phyloP scores from a whole-genome alignment of 2,888 invertebrate species.

The Odontocolon sp. region DNA sequence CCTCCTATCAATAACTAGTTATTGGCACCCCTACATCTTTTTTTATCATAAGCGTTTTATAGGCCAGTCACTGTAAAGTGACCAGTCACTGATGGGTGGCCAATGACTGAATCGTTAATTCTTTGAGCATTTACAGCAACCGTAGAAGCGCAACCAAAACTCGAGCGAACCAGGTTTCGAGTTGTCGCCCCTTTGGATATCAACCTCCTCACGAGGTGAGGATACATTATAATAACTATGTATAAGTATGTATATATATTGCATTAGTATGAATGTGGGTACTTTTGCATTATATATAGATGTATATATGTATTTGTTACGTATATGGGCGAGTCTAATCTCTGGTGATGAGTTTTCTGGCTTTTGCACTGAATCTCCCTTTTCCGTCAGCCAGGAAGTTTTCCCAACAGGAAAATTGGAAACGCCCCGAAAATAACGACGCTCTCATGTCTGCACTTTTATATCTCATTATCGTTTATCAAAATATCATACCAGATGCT shows the following conservation, averaged over 20 bases:
- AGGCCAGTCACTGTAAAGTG: too few species aligned
- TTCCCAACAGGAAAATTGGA: conserved; percentile 15
- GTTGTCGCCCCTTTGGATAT: conserved; percentile 16
- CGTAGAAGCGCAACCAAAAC: conserved; percentile 14
- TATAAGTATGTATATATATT: too few species aligned
- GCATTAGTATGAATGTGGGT: too few species aligned
- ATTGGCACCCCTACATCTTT: too few species aligned
- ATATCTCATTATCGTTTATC: conserved; percentile 17
- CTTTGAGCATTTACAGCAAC: too few species aligned
- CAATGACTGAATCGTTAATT: too few species aligned
- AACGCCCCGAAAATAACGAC: not conserved
- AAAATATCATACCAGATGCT: conserved; percentile 17
- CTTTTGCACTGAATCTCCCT: not conserved
- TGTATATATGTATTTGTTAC: too few species aligned
- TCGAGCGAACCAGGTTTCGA: conserved; percentile 10
- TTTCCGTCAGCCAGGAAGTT: not conserved
- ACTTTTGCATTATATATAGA: not conserved
- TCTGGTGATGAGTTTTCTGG: not conserved
- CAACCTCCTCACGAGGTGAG: conserved; percentile 28
- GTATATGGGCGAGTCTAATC: not conserved
- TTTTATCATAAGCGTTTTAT: too few species aligned
- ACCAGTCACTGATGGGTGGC: too few species aligned
- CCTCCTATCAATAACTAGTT: too few species aligned
- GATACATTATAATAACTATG: conserved; percentile 2
- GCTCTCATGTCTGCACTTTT: not conserved